Evolutionary conservation across 1,140 invertebrate genomes (phyloP).

Genomic region (Bombus pascuorum): DNA sequence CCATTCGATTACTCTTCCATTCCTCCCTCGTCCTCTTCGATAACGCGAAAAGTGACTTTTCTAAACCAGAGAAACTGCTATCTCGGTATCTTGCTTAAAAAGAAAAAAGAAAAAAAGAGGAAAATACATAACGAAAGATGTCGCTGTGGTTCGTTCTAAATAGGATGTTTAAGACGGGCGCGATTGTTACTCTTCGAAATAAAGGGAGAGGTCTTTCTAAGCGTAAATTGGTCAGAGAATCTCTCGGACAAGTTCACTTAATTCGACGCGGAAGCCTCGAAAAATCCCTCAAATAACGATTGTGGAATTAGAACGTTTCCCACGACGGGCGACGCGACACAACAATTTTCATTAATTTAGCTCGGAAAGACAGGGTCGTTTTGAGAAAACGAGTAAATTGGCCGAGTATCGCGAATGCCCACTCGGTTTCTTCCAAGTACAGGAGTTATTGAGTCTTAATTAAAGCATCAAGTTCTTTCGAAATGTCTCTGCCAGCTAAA

Average conservation of each 20-base stretch:
- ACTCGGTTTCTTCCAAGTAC: neutral
- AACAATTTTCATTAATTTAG: slow-evolving; percentile 45
- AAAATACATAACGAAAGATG: neutral
- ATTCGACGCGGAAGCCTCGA: neutral
- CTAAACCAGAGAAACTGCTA: neutral
- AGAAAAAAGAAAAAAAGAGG: too few species aligned
- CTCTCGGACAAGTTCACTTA: neutral
- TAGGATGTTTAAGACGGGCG: neutral
- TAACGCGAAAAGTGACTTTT: slow-evolving; percentile 4
- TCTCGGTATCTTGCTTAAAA: neutral
- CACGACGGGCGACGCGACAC: neutral
- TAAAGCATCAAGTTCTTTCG: neutral
- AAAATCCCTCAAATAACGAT: slow-evolving; percentile 29
- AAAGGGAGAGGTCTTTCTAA: neutral
- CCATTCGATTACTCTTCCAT: neutral
- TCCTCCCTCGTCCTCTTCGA: neutral
- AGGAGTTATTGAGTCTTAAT: slow-evolving; percentile 13
- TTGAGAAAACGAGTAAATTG: slow-evolving; percentile 14
- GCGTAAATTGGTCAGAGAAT: slow-evolving; percentile 33
- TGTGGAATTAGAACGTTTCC: slow-evolving; percentile 29
- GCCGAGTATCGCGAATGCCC: neutral
- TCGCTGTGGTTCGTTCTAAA: neutral
- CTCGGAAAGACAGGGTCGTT: neutral
- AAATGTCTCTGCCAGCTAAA: neutral
- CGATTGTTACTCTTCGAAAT: neutral